Evolutionary conservation across 2,888 invertebrate genomes (phyloP), one percentile per base, ranked within the genome.

Genomic region (Ophonus ardosiacus): DNA sequence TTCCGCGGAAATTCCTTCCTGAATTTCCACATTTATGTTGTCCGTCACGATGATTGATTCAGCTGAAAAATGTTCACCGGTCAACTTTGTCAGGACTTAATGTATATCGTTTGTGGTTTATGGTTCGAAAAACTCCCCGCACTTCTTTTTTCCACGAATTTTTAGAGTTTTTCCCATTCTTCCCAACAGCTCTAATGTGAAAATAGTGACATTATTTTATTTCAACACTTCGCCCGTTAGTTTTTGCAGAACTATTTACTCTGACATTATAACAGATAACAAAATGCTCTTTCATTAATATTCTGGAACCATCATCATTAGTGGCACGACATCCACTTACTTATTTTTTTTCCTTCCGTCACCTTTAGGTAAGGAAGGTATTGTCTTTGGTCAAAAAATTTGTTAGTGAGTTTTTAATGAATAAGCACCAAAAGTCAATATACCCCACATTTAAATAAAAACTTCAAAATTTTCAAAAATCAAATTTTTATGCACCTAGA

Each of bases 11-110:
- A 81, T 81, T 81, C 81, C 81, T 81, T 81, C 65, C 81, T 81
- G 81, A 81, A 81, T 81, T 81, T 81, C 81, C 81, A 81, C 81
- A 81, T 81, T 81, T 81, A 81, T 81, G 81, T 65, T 81, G 81
- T 81, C 81, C 61, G 21, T 81, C 81, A 81, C 43, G 65, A 81
- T 81, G 81, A 81, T 81, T 81, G 81, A 81, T 81, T 61, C 65
- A 15, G 43, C 51, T 81, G 81, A 65, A 81, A 81, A 81, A 81
- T 81, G 81, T 81, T 65, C 51, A 43, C n/a, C 65, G 81, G 81
- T 81, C 81, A 81, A 81, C 43, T 81, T 81, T 81, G 81, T 81
- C 63, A 61, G 61, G 65, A 81, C 63, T 81, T 81, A 81, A 81
- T 81, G 81, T 81, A 81, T 61, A 81, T 81, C 81, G 81, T 81